Base-by-base conservation (phyloP, 2,113 vertebrate genomes). In the Sakesphorus luctuosus region DNA sequence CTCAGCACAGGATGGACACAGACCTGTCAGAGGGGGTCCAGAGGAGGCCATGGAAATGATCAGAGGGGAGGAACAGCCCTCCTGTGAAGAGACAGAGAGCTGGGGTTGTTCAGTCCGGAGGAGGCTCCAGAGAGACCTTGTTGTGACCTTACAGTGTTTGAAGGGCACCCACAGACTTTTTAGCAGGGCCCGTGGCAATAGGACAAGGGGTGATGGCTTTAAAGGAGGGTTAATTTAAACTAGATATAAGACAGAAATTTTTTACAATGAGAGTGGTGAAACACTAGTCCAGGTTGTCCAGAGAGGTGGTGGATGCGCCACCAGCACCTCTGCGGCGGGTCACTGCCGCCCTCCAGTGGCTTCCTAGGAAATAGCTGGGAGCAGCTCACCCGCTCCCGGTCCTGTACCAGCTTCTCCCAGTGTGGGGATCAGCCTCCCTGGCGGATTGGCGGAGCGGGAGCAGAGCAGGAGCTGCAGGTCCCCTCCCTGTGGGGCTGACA, bases 271-370 rank as follows among this genome's bases (percentile, higher is more conserved):
- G 7, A 6, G 16, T 82, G 38, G n/a, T 40, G 55, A 76, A 69
- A 69, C 47, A 29, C 29, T 55, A 35, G 20, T 55, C 40, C 11
- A 49, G 3, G 25, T 62, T 33, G 25, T 11, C 13, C 47, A 35
- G 31, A 43, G 61, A 18, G 26, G 36, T 40, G 26, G 18, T 40
- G 36, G 36, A 40, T 63, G 36, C 16, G 18, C 38, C 12, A 43
- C 29, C 28, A 62, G 40, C 62, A 53, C 29, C 55, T 77, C 55
- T 62, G 50, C 25, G 6, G 21, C 36, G 49, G 56, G 77, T 49
- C 75, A 71, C 12, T 94, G 94, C 19, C 93, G 96, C 97, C 96
- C 96, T 74, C 97, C 43, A 56, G 95, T 29, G 97, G 94, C 72
- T 29, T 14, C 12, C 1, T 4, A 62, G 24, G 71, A 18, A 92